Evolutionary conservation across 2,888 invertebrate genomes (phyloP), one percentile per base, ranked within the genome.

Genomic region (Brenthis hecate): DNA sequence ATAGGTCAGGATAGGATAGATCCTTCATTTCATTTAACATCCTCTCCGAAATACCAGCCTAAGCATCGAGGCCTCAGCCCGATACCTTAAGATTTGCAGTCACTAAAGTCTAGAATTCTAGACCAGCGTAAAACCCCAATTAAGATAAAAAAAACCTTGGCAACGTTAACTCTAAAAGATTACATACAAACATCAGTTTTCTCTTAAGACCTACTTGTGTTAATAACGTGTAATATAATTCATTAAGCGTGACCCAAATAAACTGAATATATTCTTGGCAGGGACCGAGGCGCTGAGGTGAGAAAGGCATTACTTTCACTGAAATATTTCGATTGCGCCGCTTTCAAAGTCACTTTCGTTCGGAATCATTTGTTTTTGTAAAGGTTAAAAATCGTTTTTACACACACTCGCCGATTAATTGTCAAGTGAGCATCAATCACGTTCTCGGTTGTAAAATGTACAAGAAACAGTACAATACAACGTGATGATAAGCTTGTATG

Each of bases 221-320:
- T 60, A 50, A 50, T 50, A 6, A 50, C n/a, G 14, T 53, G 13
- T 54, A 53, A 54, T 53, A 43, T 62, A 62, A 61, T 66, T 61
- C 60, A 69, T 69, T 61, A 51, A 68, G 51, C 60, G n/a, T 66
- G 69, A 69, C 69, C 69, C 66, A 66, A 72, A 72, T 72, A 69
- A 48, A 64, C 56, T 32, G 66, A 63, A 69, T 63, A 65, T 50
- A 71, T 66, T 66, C 61, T 66, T 66, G 71, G 64, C 69, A 69
- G 64, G 66, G 63, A 64, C 63, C 63, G 58, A 36, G 28, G 56
- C 54, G 62, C 43, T 63, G 66, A 66, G 70, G 66, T 70, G 66
- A 63, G 60, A 58, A 69, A 71, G 58, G 58, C 66, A 69, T 66
- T 62, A 69, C 71, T 72, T 72, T 72, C 71, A 69, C 69, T 65